Percentiles rank a stretch among this genome's conserved stretches.
Conservation (phyloP, 2,113 vertebrate genomes). For the Scomber scombrus region DNA sequence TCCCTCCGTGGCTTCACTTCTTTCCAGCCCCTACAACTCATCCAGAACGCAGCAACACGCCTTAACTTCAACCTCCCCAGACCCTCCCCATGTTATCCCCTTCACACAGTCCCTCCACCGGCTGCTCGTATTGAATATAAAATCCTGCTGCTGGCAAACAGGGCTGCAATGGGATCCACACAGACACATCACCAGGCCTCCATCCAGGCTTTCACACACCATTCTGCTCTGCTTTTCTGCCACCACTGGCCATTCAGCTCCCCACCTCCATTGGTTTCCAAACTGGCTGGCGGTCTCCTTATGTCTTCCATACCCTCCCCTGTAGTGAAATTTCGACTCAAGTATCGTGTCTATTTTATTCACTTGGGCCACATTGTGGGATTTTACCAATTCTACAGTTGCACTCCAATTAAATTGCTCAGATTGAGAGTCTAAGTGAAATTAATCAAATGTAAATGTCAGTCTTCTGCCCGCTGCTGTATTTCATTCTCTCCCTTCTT, state of each 20-base stretch:
- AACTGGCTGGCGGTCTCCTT: not conserved
- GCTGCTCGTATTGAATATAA: conserved; percentile 52
- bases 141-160: conserved; percentile 56
- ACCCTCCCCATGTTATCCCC: conserved; percentile 46
- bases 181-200: conserved; percentile 27
- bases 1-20: conserved; percentile 29
- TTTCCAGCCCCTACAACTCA: conserved; percentile 43
- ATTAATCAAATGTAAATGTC: conserved; percentile 70
- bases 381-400: conserved; percentile 52
- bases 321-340: conserved; percentile 3
- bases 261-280: conserved; percentile 21
- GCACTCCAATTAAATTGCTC: conserved; percentile 54
- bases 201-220: conserved; percentile 38
- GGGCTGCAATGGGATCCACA: conserved; percentile 37
- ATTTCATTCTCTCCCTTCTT: conserved; percentile 30
- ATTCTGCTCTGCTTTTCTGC: conserved; percentile 35
- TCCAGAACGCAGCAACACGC: conserved; percentile 34
- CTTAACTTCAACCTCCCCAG: conserved; percentile 37
- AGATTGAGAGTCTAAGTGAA: conserved; percentile 50
- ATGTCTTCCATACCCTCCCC: not conserved
- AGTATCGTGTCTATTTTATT: conserved; percentile 27
- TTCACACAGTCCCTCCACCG: conserved; percentile 27
- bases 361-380: conserved; percentile 15
- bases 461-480: conserved; percentile 32
- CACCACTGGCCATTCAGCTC: conserved; percentile 26